Conservation (phyloP, 1,140 invertebrate genomes). For the Diorhabda carinulata region DNA sequence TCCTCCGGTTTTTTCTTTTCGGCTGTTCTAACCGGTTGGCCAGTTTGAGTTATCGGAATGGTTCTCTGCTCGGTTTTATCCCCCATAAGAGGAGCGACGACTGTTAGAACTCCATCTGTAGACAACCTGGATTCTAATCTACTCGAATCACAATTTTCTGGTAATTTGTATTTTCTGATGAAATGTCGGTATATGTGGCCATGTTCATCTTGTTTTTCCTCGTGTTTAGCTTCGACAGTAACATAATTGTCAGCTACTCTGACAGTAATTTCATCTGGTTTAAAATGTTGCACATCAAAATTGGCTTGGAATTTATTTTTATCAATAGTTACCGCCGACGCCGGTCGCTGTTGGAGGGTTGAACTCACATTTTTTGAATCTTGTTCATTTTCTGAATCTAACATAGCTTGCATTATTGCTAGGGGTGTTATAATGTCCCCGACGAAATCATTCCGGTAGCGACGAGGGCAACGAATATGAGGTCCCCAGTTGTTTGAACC, state of each 20-base stretch:
- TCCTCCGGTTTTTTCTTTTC: constrained; percentile 11
- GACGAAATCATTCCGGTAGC: too few species aligned
- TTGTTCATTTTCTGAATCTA: too few species aligned
- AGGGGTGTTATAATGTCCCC: constrained; percentile 14
- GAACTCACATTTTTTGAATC: neutral
- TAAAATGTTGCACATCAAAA: constrained; percentile 70
- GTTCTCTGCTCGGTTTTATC: constrained; percentile 40
- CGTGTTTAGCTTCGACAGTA: constrained; percentile 66
- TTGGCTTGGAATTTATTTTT: constrained; percentile 44
- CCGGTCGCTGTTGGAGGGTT: constrained; percentile 37
- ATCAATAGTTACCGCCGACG: constrained; percentile 46
- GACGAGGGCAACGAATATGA: too few species aligned
- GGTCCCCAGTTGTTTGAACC: too few species aligned
- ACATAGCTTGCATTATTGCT: too few species aligned
- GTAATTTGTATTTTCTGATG: constrained; percentile 59
- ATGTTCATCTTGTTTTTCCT: constrained; percentile 63
- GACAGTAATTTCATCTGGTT: constrained; percentile 74
- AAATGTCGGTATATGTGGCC: constrained; percentile 65
- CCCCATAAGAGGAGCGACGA: constrained; percentile 52
- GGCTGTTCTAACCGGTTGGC: constrained; percentile 44
- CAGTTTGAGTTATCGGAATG: constrained; percentile 52
- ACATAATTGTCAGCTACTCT: constrained; percentile 68
- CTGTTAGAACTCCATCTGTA: constrained; percentile 58
- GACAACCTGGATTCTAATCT: constrained; percentile 57
- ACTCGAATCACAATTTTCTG: constrained; percentile 53